Evolutionary conservation across 2,113 vertebrate genomes (phyloP).

Genomic region (Isichthys henryi): DNA sequence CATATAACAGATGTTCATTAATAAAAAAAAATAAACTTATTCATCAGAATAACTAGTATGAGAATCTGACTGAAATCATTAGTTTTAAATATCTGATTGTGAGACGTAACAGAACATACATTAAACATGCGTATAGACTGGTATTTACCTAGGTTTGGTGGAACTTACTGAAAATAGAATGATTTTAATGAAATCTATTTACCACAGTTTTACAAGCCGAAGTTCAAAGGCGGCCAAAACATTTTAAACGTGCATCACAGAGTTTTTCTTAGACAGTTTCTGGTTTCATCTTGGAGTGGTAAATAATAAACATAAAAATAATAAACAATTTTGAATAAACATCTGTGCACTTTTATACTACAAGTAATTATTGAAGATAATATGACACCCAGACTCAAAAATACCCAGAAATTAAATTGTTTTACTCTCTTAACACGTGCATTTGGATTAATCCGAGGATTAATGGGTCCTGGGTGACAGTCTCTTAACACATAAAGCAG

Average conservation of each 20-base stretch:
- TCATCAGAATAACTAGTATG: background rate
- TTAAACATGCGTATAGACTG: background rate
- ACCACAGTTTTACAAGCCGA: background rate
- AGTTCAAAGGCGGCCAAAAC: background rate
- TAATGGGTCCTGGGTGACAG: too few relatives aligned
- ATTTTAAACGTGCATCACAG: background rate
- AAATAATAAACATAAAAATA: conserved; percentile 6
- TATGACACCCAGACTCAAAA: background rate
- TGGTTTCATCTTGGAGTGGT: background rate
- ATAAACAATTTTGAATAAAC: background rate
- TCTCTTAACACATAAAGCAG: background rate
- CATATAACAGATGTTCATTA: background rate
- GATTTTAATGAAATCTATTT: background rate
- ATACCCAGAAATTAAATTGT: background rate
- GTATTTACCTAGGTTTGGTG: background rate
- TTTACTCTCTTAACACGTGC: background rate
- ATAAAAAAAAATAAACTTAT: background rate
- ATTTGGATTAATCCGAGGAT: too few relatives aligned
- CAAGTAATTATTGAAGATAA: background rate
- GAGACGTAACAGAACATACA: background rate
- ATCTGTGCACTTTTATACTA: background rate
- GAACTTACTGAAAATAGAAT: background rate
- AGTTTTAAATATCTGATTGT: background rate
- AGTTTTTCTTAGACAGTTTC: background rate
- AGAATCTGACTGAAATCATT: conserved; percentile 1